These are phyloP conservation scores for Sabatieria punctata DNA, from an alignment of 2,888 invertebrate genomes.

Conservation along the genomic window DNA sequence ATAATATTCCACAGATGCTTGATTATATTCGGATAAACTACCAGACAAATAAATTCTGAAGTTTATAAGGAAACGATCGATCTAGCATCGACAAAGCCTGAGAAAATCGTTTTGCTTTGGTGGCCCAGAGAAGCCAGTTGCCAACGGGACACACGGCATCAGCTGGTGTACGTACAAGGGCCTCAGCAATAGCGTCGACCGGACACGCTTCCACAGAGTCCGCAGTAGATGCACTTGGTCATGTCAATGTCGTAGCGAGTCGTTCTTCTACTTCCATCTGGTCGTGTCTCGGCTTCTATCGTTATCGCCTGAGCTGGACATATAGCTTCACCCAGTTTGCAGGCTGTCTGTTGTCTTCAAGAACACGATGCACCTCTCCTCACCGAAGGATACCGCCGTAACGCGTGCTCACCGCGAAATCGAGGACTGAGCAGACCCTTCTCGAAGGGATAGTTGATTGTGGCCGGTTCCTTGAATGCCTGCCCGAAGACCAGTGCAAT, in stretches of 20 bases:
- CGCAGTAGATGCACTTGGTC: constrained; percentile 99
- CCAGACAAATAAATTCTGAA: no score
- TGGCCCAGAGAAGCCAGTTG: neutral
- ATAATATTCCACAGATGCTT: no score
- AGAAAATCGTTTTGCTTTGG: no score
- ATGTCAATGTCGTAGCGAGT: constrained; percentile 99
- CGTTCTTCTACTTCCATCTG: constrained; percentile 87
- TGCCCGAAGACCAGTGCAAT: constrained; percentile 63
- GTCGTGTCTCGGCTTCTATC: constrained; percentile 91
- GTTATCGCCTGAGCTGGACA: constrained; percentile 99
- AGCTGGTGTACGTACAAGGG: constrained; percentile 38
- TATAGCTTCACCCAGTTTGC: constrained; percentile 96
- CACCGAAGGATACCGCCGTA: constrained; percentile 89
- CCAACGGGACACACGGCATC: neutral
- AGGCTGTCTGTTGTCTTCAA: no score
- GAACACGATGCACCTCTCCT: constrained; percentile 96
- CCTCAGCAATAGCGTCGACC: constrained; percentile 94
- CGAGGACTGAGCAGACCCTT: constrained; percentile 93
- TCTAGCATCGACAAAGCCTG: no score
- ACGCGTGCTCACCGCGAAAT: constrained; percentile 92
- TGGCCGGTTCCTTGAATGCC: constrained; percentile 88
- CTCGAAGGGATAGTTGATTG: constrained; percentile 98
- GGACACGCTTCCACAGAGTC: constrained; percentile 98
- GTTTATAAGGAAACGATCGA: no score
- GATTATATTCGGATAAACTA: no score